phyloP scores from a whole-genome alignment of 2,113 vertebrate genomes.

The Canis aureus region DNA sequence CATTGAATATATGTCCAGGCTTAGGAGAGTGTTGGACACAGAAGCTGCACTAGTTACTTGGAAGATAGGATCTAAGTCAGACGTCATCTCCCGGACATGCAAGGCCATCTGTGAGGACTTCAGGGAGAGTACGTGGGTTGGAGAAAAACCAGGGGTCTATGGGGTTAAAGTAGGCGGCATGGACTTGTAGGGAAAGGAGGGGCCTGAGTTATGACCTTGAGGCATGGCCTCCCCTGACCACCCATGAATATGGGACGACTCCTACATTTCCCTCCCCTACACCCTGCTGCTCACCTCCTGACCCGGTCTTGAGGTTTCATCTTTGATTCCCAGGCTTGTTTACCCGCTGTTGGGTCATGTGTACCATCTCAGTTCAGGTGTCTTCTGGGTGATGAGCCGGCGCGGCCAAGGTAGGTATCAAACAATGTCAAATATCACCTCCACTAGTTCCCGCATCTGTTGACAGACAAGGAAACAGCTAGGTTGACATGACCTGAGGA shows the following conservation, averaged over 20 bases:
- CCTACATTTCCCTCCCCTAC: rapidly evolving
- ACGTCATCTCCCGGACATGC: background rate
- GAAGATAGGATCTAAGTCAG: background rate
- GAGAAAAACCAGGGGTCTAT: background rate
- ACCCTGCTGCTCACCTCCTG: background rate
- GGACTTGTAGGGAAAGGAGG: background rate
- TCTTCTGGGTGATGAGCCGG: background rate
- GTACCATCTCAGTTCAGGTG: background rate
- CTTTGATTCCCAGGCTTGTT: background rate
- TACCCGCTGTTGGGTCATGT: background rate
- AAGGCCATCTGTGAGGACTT: background rate
- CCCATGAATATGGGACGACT: background rate
- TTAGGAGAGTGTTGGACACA: background rate
- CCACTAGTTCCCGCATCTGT: background rate
- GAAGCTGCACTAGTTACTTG: background rate
- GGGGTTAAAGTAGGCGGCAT: background rate
- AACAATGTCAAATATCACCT: background rate
- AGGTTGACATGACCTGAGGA: background rate
- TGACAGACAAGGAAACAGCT: background rate
- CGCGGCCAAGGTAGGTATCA: background rate
- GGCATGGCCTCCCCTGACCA: background rate
- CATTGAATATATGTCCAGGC: background rate
- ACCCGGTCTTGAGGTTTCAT: background rate
- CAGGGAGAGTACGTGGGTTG: background rate
- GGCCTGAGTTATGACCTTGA: background rate